Conservation (phyloP, 35 echinoderm and acorn worm genomes). For the Lytechinus variegatus region DNA sequence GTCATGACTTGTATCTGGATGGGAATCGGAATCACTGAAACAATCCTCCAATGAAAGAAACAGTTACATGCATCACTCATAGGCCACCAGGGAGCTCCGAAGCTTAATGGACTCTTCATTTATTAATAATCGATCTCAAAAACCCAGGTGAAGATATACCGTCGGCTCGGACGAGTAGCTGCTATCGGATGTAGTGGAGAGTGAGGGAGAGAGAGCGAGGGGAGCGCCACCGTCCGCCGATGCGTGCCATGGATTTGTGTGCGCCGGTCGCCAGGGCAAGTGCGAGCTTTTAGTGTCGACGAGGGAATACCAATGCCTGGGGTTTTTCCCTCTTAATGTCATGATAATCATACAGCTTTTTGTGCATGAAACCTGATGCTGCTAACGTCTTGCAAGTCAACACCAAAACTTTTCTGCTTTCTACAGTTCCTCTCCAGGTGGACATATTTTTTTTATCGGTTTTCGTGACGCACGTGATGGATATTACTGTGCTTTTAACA, state of each 20-base stretch:
- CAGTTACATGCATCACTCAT: neutral
- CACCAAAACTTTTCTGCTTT: neutral
- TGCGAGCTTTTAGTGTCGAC: neutral
- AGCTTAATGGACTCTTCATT: conserved; percentile 13
- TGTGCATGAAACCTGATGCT: neutral
- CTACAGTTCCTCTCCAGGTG: neutral
- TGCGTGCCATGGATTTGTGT: neutral
- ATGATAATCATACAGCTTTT: neutral
- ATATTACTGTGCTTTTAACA: neutral
- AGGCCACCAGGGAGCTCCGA: neutral
- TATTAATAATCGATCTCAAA: conserved; percentile 12
- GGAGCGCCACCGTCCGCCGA: neutral
- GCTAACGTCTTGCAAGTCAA: neutral
- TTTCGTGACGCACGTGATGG: neutral
- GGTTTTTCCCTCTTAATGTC: neutral
- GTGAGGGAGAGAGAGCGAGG: neutral
- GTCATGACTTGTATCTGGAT: neutral
- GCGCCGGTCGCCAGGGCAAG: neutral
- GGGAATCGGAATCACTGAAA: neutral
- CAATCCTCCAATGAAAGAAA: neutral
- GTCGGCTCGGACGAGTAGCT: neutral
- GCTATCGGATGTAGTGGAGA: neutral
- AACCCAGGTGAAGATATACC: neutral
- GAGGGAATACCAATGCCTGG: neutral
- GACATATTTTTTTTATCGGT: neutral